These are phyloP conservation scores for Apocrypta bakeri DNA, from an alignment of 1,140 invertebrate genomes.

Conservation along the genomic window DNA sequence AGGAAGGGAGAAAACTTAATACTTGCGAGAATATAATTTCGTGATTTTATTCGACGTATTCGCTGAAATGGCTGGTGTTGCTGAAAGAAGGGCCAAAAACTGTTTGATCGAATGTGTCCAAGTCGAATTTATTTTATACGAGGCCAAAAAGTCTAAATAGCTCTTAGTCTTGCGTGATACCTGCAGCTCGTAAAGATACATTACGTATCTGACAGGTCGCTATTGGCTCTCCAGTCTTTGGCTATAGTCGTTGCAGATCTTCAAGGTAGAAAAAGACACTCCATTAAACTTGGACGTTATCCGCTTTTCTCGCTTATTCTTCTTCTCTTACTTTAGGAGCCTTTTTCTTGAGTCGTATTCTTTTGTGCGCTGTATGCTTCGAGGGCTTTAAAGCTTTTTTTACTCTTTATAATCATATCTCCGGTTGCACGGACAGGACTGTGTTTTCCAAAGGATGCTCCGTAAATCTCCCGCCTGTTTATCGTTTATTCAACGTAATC, in stretches of 20 bases:
- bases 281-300: conserved; percentile 29
- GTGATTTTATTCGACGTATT: too few species aligned
- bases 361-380: neutral
- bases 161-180: conserved; percentile 12
- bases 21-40: too few species aligned
- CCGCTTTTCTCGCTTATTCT: conserved; percentile 12
- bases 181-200: conserved; percentile 29
- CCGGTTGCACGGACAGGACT: neutral
- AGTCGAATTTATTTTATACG: conserved; percentile 2
- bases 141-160: neutral
- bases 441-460: neutral
- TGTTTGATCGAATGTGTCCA: neutral
- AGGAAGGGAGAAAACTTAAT: too few species aligned
- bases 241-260: neutral
- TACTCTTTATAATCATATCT: neutral
- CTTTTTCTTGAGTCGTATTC: neutral
- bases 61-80: too few species aligned
- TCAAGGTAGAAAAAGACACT: conserved; percentile 25
- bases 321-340: neutral
- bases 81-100: neutral
- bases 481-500: neutral
- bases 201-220: conserved; percentile 8
- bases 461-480: neutral
- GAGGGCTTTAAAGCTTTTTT: neutral
- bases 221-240: neutral